Conservation (phyloP, 2,797 vertebrate species). For the Liparis tanakae region DNA sequence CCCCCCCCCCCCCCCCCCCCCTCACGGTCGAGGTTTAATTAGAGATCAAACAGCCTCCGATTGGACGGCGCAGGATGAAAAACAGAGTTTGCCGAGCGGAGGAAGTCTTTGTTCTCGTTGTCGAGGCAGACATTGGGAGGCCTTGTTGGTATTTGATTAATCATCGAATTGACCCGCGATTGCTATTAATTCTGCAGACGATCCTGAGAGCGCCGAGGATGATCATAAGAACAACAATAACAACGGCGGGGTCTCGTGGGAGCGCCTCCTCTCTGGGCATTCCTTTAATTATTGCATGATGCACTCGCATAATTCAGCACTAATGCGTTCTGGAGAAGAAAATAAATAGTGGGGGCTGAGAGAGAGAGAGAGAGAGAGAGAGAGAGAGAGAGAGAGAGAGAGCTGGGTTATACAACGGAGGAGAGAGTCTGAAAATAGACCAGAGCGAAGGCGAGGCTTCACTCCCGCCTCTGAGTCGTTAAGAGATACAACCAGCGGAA, state of each 20-base stretch:
- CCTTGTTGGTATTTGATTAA: slow-evolving; percentile 74
- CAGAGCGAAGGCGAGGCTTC: slow-evolving; percentile 44
- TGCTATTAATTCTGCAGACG: slow-evolving; percentile 75
- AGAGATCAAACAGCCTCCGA: slow-evolving; percentile 36
- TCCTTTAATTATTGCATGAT: slow-evolving; percentile 77
- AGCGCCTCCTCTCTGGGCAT: slow-evolving; percentile 68
- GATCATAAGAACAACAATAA: slow-evolving; percentile 79
- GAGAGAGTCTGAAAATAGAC: slow-evolving; percentile 71
- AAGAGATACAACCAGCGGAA: slow-evolving; percentile 53
- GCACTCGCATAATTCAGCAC: slow-evolving; percentile 75
- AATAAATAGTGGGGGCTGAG: slow-evolving; percentile 66
- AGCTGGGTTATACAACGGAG: slow-evolving; percentile 64
- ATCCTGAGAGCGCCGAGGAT: slow-evolving; percentile 71
- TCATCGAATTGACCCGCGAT: slow-evolving; percentile 65
- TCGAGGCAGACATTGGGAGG: slow-evolving; percentile 51
- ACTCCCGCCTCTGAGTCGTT: slow-evolving; percentile 45
- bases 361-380: slow-evolving; percentile 10
- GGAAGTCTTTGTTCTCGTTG: slow-evolving; percentile 51
- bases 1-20: slow-evolving; percentile 29
- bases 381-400: neutral
- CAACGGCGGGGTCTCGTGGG: slow-evolving; percentile 70
- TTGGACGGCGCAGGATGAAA: slow-evolving; percentile 21
- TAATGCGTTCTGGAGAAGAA: slow-evolving; percentile 60
- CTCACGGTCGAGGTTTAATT: slow-evolving; percentile 64
- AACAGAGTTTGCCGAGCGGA: slow-evolving; percentile 26